Evolutionary conservation across 2,797 vertebrate genomes (phyloP).

Genomic region (Lepilemur ruficaudatus): DNA sequence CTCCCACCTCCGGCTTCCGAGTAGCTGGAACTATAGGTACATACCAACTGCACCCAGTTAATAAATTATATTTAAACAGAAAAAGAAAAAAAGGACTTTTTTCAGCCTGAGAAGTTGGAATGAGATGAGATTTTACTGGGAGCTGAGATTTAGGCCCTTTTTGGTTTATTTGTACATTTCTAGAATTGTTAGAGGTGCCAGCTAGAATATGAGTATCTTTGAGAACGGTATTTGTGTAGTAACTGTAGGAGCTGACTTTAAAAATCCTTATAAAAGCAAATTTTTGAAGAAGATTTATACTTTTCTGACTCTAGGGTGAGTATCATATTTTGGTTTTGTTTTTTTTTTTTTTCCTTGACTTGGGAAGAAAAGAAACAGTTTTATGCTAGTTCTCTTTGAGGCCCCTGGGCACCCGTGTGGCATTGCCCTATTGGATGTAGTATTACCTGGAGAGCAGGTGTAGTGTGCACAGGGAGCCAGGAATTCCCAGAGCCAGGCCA

Average conservation of each 20-base stretch:
- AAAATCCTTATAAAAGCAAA: conserved; percentile 13
- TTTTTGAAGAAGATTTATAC: neutral
- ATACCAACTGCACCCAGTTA: neutral
- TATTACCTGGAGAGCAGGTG: neutral
- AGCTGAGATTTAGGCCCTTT: neutral
- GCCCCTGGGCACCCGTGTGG: fast-evolving
- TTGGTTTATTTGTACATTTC: neutral
- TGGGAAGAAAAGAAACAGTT: neutral
- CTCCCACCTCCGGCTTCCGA: neutral
- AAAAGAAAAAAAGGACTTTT: neutral
- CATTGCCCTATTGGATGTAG: neutral
- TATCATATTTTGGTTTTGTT: neutral
- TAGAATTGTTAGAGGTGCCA: neutral
- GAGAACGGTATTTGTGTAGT: neutral
- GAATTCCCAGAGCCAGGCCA: neutral
- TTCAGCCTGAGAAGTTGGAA: neutral
- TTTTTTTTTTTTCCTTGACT: fast-evolving
- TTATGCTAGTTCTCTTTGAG: neutral
- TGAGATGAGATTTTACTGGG: neutral
- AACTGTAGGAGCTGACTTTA: neutral
- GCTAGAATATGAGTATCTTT: neutral
- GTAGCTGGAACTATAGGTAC: neutral
- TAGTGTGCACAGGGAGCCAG: neutral
- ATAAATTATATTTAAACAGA: neutral
- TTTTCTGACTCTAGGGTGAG: neutral